These are phyloP conservation scores for Xanthia icteritia DNA, from an alignment of 2,888 invertebrate species.

Conservation along the genomic window DNA sequence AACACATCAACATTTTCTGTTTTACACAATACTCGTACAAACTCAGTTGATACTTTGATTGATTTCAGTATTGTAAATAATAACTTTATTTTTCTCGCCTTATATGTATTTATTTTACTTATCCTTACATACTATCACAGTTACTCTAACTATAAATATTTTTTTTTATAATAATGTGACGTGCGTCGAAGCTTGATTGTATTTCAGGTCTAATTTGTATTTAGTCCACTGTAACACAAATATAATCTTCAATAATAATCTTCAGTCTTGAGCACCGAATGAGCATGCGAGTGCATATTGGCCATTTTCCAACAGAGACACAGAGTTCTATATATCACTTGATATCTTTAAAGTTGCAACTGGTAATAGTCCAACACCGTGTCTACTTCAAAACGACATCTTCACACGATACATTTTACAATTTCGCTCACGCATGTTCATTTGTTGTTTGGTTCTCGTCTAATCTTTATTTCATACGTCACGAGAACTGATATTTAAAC, in stretches of 20 bases:
- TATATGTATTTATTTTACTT: constrained; percentile 72
- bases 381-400: constrained; percentile 54
- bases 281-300: constrained; percentile 86
- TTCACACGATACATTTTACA: constrained; percentile 65
- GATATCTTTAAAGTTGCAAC: constrained; percentile 32
- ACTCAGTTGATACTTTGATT: constrained; percentile 64
- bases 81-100: constrained; percentile 73
- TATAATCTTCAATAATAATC: constrained; percentile 72
- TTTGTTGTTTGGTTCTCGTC: constrained; percentile 83
- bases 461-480: constrained; percentile 79
- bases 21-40: constrained; percentile 67
- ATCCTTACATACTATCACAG: constrained; percentile 64
- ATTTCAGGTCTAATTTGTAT: constrained; percentile 77
- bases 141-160: constrained; percentile 65
- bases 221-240: constrained; percentile 77
- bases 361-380: constrained; percentile 44
- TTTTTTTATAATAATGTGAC: constrained; percentile 66
- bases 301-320: constrained; percentile 66
- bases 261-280: constrained; percentile 82
- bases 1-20: constrained; percentile 59
- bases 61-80: constrained; percentile 73
- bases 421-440: constrained; percentile 85
- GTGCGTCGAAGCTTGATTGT: constrained; percentile 79
- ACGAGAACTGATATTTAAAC: constrained; percentile 76
- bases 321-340: constrained; percentile 40